These are phyloP conservation scores for Tadarida brasiliensis DNA, from an alignment of 2,797 vertebrate genomes.

Conservation along the genomic window DNA sequence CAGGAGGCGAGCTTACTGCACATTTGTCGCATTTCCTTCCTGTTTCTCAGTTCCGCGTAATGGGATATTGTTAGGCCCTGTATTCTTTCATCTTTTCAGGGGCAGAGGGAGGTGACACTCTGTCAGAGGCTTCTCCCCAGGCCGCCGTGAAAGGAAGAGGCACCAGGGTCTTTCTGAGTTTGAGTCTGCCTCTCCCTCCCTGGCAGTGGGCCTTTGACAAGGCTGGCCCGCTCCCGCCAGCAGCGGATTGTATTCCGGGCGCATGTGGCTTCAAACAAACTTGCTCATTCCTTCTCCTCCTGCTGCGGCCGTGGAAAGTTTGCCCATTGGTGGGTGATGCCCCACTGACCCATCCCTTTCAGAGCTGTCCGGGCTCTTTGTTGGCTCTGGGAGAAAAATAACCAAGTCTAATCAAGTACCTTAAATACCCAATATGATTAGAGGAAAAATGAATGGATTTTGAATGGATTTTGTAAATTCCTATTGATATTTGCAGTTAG, in stretches of 20 bases:
- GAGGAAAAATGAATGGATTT: constrained; percentile 77
- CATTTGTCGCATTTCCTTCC: constrained; percentile 60
- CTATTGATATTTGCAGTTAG: constrained; percentile 76
- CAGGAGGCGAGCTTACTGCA: constrained; percentile 43
- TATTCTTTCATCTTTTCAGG: constrained; percentile 60
- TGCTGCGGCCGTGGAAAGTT: constrained; percentile 45
- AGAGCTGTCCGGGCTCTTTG: constrained; percentile 57
- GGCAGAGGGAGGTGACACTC: neutral
- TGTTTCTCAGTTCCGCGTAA: neutral
- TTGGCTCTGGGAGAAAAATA: constrained; percentile 67
- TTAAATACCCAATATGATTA: constrained; percentile 80
- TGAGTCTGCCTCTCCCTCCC: neutral
- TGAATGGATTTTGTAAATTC: constrained; percentile 79
- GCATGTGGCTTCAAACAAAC: constrained; percentile 6
- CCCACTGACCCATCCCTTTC: constrained; percentile 69
- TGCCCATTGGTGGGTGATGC: constrained; percentile 70
- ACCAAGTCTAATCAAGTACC: constrained; percentile 66
- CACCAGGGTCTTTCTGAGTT: neutral
- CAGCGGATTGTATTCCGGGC: constrained; percentile 51
- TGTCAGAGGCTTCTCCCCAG: constrained; percentile 53
- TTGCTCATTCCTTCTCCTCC: constrained; percentile 66
- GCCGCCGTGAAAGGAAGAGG: constrained; percentile 47
- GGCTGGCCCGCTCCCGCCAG: neutral
- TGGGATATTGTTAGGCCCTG: neutral
- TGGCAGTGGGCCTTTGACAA: neutral